These are phyloP conservation scores for Datnioides undecimradiatus DNA, from an alignment of 2,113 vertebrate species.

Conservation along the genomic window DNA sequence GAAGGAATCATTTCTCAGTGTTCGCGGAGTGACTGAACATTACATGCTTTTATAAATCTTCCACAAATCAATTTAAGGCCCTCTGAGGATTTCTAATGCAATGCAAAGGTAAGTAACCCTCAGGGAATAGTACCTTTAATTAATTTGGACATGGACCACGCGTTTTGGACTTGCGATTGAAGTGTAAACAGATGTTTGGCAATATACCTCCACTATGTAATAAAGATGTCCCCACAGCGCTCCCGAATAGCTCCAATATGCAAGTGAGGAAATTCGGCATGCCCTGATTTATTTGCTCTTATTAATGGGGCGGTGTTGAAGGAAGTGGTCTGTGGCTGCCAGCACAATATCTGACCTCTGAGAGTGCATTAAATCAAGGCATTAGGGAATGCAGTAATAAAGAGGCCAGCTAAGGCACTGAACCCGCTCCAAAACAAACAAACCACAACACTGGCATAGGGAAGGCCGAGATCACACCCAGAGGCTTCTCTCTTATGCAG, in stretches of 20 bases:
- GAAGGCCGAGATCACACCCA: conserved; percentile 54
- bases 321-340: conserved; percentile 77
- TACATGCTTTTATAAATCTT: conserved; percentile 36
- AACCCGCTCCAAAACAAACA: conserved; percentile 73
- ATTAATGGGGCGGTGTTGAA: conserved; percentile 77
- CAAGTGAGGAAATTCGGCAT: conserved; percentile 61
- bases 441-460: conserved; percentile 40
- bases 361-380: conserved; percentile 81
- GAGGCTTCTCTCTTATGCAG: conserved; percentile 48
- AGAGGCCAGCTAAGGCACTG: conserved; percentile 70
- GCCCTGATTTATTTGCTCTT: conserved; percentile 80
- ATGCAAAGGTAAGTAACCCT: conserved; percentile 41
- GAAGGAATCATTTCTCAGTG: not conserved
- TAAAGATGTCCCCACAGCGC: conserved; percentile 67
- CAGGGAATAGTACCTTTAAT: conserved; percentile 65
- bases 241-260: conserved; percentile 69
- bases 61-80: conserved; percentile 19
- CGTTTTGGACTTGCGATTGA: conserved; percentile 54
- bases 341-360: conserved; percentile 80
- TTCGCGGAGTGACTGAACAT: conserved; percentile 29
- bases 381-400: conserved; percentile 78
- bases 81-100: conserved; percentile 49
- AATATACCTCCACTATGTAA: conserved; percentile 59
- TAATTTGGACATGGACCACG: conserved; percentile 64
- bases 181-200: conserved; percentile 60